Evolutionary conservation across 2,888 invertebrate genomes (phyloP).

Genomic region (Drosophila longiperda): DNA sequence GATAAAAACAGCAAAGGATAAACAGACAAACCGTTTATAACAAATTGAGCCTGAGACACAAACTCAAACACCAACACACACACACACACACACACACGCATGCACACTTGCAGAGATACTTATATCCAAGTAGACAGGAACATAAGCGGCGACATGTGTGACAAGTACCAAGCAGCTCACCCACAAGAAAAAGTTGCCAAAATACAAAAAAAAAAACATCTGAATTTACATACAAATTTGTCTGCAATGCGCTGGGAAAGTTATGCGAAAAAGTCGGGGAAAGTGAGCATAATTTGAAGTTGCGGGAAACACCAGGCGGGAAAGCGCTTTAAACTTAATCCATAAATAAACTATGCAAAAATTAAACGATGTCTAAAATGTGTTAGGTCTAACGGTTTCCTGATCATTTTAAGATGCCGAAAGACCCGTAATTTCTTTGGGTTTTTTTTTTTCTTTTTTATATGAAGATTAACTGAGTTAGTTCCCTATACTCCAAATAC

Average conservation of each 20-base stretch:
- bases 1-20: conserved; percentile 66
- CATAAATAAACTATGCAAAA: background rate
- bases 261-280: conserved; percentile 40
- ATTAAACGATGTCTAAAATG: background rate
- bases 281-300: conserved; percentile 38
- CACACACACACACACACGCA: background rate
- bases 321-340: background rate
- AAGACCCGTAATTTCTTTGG: background rate
- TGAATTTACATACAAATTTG: conserved; percentile 79
- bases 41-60: conserved; percentile 72
- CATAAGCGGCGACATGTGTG: conserved; percentile 70
- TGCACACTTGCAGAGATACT: conserved; percentile 17
- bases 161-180: conserved; percentile 53
- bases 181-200: conserved; percentile 28
- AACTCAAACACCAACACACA: background rate
- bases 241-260: conserved; percentile 53
- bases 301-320: background rate
- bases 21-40: conserved; percentile 70
- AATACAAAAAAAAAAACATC: conserved; percentile 2
- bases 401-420: background rate
- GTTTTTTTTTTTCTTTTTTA: fast-evolving
- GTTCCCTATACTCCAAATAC: background rate
- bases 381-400: background rate
- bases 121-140: conserved; percentile 44
- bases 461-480: background rate